Percentiles rank a stretch among this genome's conserved stretches.
Conservation (phyloP, 1,140 invertebrate species). For the Drosophila micromelanica region DNA sequence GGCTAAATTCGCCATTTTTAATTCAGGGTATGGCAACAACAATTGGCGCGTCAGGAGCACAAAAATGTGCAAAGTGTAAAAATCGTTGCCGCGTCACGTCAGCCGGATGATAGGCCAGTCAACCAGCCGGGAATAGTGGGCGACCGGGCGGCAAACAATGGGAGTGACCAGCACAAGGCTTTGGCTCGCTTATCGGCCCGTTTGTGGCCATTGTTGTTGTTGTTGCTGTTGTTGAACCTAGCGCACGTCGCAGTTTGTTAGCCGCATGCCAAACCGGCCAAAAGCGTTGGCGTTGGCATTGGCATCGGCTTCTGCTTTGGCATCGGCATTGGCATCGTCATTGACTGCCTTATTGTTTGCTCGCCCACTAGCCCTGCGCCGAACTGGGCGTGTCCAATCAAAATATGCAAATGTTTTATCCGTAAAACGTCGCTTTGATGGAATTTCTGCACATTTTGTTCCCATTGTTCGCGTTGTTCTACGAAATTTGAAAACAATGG, state of each 20-base stretch:
- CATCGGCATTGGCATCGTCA: not conserved
- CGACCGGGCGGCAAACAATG: conserved; percentile 42
- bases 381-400: conserved; percentile 76
- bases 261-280: conserved; percentile 57
- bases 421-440: conserved; percentile 80
- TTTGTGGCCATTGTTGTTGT: conserved; percentile 24
- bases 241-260: conserved; percentile 70
- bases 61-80: conserved; percentile 76
- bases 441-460: conserved; percentile 76
- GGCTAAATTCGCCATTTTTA: too few relatives aligned
- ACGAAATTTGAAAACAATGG: too few relatives aligned
- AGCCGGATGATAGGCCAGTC: conserved; percentile 72
- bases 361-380: conserved; percentile 65
- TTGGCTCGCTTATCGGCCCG: conserved; percentile 59
- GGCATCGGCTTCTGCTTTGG: conserved; percentile 1
- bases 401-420: conserved; percentile 81
- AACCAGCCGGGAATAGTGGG: conserved; percentile 50
- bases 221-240: conserved; percentile 44
- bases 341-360: conserved; percentile 65
- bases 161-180: conserved; percentile 35
- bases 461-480: conserved; percentile 31
- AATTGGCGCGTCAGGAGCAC: conserved; percentile 30
- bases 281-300: conserved; percentile 16
- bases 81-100: conserved; percentile 75
- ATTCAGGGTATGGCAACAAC: conserved; percentile 23